phyloP scores from a whole-genome alignment of 2,797 vertebrate genomes.

The Heterohyrax brucei region DNA sequence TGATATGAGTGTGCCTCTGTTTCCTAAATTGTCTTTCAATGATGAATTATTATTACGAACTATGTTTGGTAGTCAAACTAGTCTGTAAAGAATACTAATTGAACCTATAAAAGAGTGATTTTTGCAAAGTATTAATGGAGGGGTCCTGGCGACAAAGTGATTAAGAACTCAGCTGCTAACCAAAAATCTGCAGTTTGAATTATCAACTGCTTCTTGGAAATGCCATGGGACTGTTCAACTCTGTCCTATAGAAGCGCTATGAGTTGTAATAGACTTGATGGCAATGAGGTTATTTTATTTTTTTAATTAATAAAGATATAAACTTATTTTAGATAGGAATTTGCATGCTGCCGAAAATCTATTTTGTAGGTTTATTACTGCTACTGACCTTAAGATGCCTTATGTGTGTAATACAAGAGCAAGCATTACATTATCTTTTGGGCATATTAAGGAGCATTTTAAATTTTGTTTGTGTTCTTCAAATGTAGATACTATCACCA shows the following conservation, averaged over 20 bases:
- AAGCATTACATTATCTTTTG: no score
- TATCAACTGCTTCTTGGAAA: no score
- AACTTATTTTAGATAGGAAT: background rate
- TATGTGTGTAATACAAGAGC: background rate
- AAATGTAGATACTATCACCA: background rate
- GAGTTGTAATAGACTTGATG: no score
- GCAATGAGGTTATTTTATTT: no score
- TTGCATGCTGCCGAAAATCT: rapidly evolving
- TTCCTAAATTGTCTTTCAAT: constrained; percentile 19
- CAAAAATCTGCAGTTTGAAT: no score
- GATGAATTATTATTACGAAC: background rate
- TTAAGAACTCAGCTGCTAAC: no score
- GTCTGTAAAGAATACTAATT: background rate
- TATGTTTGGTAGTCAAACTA: background rate
- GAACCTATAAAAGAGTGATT: background rate
- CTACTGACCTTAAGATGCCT: background rate
- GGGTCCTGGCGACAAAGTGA: no score
- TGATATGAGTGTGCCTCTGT: background rate
- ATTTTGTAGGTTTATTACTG: no score
- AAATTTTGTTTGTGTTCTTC: background rate
- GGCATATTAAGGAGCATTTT: background rate
- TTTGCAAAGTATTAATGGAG: background rate
- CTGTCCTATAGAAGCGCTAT: no score
- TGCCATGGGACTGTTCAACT: no score
- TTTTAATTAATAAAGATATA: background rate